These are phyloP conservation scores for Clarias macrocephalus DNA, from an alignment of 2,113 vertebrate species.

Conservation along the genomic window DNA sequence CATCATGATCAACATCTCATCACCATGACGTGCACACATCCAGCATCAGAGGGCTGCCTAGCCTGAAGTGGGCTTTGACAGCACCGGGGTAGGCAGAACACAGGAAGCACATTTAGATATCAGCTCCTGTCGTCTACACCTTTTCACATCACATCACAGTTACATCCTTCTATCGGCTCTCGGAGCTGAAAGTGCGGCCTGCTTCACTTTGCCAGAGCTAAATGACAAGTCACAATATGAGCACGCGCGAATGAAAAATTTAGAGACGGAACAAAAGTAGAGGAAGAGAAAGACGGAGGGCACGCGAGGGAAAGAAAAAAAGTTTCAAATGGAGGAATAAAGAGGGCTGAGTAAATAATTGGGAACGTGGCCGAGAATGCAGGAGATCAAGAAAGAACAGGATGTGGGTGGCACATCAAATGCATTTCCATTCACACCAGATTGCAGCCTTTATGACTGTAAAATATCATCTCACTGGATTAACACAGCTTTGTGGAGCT, in stretches of 20 bases:
- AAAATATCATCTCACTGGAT: background rate
- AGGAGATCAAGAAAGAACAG: constrained; percentile 59
- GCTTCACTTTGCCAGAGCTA: constrained; percentile 82
- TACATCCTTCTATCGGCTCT: constrained; percentile 58
- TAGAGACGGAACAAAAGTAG: constrained; percentile 65
- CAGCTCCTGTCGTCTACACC: constrained; percentile 79
- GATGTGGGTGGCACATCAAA: constrained; percentile 67
- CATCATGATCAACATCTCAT: constrained; percentile 71
- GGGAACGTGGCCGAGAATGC: background rate
- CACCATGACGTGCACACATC: constrained; percentile 34
- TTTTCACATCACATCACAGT: constrained; percentile 74
- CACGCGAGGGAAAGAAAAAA: background rate
- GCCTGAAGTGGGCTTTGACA: constrained; percentile 77
- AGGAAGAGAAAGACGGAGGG: background rate
- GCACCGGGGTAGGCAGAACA: constrained; percentile 81
- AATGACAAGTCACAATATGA: constrained; percentile 79
- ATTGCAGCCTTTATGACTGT: background rate
- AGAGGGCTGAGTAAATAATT: constrained; percentile 1
- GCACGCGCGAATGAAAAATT: constrained; percentile 95
- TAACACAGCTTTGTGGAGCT: constrained; percentile 13
- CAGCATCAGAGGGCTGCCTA: constrained; percentile 74
- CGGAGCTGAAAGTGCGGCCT: constrained; percentile 71
- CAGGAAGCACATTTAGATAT: constrained; percentile 93
- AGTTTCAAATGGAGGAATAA: background rate
- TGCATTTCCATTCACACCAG: constrained; percentile 2